A percentile compares a stretch with the other conserved stretches of the same genome.
phyloP scores from a whole-genome alignment of 2,113 vertebrate species.

The Ivindomyrus marchei region DNA sequence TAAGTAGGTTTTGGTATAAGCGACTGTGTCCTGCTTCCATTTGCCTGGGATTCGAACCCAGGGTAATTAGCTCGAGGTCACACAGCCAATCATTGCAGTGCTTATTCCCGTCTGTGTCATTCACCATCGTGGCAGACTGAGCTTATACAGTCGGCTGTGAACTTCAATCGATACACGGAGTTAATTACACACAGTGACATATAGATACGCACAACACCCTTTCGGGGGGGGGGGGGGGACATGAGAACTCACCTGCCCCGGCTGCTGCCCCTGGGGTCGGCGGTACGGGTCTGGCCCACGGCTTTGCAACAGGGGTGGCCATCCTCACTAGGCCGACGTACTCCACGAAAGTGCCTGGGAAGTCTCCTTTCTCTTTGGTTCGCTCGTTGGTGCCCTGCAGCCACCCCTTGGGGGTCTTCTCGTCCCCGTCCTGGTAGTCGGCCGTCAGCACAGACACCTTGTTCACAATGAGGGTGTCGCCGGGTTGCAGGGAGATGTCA shows the following conservation, averaged over 20 bases:
- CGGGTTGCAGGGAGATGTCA: constrained; percentile 66
- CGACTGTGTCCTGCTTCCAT: not conserved
- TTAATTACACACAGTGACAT: not conserved
- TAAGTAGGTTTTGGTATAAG: not conserved
- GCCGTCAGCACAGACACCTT: constrained; percentile 47
- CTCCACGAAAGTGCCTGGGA: constrained; percentile 74
- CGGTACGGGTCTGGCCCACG: constrained; percentile 59
- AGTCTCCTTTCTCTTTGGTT: constrained; percentile 70
- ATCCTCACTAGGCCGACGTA: constrained; percentile 56
- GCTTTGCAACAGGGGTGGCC: constrained; percentile 37
- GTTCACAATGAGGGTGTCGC: constrained; percentile 64
- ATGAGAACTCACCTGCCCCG: constrained; percentile 56
- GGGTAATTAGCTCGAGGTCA: not conserved
- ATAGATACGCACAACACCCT: not conserved
- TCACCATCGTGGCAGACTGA: not conserved
- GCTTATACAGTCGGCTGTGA: not conserved
- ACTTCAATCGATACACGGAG: not conserved
- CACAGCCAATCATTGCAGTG: not conserved
- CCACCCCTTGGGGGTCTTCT: constrained; percentile 64
- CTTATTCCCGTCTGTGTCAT: not conserved
- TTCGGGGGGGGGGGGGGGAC: not conserved
- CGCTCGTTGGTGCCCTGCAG: constrained; percentile 69
- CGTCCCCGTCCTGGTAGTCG: constrained; percentile 64
- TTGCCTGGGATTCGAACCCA: not conserved
- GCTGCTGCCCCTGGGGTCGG: constrained; percentile 39